Evolutionary conservation across 2,888 invertebrate genomes (phyloP), one percentile per base, ranked within the genome.

Genomic region (Oscheius sp.): DNA sequence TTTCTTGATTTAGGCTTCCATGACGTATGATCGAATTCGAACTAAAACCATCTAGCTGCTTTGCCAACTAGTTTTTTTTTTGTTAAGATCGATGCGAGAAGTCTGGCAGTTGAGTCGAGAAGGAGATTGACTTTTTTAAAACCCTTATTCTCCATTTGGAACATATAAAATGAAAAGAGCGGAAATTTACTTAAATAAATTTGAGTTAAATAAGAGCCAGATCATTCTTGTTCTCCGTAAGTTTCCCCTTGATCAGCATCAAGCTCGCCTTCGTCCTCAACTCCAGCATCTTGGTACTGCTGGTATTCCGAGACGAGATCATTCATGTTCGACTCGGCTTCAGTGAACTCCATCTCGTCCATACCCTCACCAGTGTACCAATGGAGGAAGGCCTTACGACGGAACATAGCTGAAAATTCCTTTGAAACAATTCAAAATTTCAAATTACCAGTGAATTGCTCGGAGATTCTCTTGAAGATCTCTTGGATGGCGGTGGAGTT

Each of bases 321-420:
- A 92, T 89, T 94, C 90, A 96, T 93, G 90, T 95, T 95, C 86
- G 93, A 93, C 88, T 95, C 95, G 1, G 95, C 95, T 87, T 96
- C 95, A 70, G 93, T 94, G 89, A 95, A 95, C 29, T 95, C 95
- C 93, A 94, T 92, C 89, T 95, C 94, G 89, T 95, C 95, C 95
- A 95, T 95, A 72, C 95, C 95, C 89, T 96, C 95, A 64, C 95
- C 95, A 25, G 94, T 95, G 90, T 95, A 96, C 95, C 95, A 95
- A 90, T 95, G 95, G 88, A 95, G 91, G 92, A 95, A 95, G 87
- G 95, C 95, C 89, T 94, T 95, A 84, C 95, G 92, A 80, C 94
- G 91, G 91, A 95, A 95, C 95, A 95, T 94, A 85, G 93, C 93
- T 69, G 87, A 8, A 79, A 61, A 42, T 15, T 33, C 12, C 55